Evolutionary conservation across 2,888 invertebrate species (phyloP).

Genomic region (Piscicola geometra): DNA sequence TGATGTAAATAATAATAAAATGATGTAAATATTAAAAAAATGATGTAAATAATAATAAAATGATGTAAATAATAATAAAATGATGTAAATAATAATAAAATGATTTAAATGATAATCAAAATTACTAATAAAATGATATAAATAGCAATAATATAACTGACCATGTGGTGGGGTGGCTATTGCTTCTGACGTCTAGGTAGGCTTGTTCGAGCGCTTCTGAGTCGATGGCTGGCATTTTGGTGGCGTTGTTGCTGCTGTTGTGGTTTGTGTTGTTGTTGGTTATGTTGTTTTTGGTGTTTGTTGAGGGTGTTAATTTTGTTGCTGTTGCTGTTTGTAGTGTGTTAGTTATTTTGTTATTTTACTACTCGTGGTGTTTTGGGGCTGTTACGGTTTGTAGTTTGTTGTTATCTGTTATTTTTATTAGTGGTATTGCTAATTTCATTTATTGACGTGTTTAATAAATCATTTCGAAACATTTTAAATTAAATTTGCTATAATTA

Average conservation of each 20-base stretch:
- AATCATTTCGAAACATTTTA: background rate
- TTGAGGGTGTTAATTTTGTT: background rate
- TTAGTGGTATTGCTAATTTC: background rate
- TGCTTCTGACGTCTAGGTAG: background rate
- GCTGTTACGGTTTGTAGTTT: background rate
- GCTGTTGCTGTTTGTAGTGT: background rate
- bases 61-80: too few species aligned
- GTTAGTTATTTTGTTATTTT: background rate
- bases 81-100: too few species aligned
- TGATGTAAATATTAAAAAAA: too few species aligned
- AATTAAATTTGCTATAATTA: too few species aligned
- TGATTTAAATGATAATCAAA: too few species aligned
- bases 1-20: too few species aligned
- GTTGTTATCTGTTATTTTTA: background rate
- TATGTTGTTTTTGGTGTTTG: background rate
- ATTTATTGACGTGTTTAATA: background rate
- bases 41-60: too few species aligned
- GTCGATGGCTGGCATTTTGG: background rate
- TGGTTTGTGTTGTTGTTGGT: background rate
- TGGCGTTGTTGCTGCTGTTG: background rate
- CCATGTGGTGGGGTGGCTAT: background rate
- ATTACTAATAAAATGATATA: too few species aligned
- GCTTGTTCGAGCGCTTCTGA: background rate
- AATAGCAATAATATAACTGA: too few species aligned
- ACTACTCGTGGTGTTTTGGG: background rate